phyloP scores from a whole-genome alignment of 2,888 invertebrate species.

The Notodonta ziczac region DNA sequence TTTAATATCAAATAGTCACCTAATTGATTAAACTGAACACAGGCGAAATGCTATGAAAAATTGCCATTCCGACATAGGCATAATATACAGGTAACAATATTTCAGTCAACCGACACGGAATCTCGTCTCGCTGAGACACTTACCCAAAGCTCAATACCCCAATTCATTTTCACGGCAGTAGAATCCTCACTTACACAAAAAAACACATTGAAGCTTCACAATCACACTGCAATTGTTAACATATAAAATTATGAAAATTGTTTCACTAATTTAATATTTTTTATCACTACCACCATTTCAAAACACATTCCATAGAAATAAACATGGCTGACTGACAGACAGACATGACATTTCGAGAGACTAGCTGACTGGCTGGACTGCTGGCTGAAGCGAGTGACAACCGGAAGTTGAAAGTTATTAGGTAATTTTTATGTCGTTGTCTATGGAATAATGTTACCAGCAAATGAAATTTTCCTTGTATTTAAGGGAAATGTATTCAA shows the following conservation, averaged over 20 bases:
- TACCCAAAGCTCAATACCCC: slow-evolving; percentile 89
- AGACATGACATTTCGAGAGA: slow-evolving; percentile 54
- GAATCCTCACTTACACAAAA: slow-evolving; percentile 74
- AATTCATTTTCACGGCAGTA: slow-evolving; percentile 84
- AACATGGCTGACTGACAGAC: slow-evolving; percentile 80
- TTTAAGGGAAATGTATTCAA: slow-evolving; percentile 6
- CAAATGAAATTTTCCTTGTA: slow-evolving; percentile 7
- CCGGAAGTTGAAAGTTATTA: slow-evolving; percentile 19
- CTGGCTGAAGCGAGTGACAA: slow-evolving; percentile 28
- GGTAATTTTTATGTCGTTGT: slow-evolving; percentile 23
- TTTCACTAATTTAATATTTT: slow-evolving; percentile 66
- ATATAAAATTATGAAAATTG: slow-evolving; percentile 54
- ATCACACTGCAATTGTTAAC: slow-evolving; percentile 57
- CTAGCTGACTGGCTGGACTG: slow-evolving; percentile 33
- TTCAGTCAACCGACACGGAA: slow-evolving; percentile 38
- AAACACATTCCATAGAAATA: slow-evolving; percentile 74
- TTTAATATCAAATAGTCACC: not conserved
- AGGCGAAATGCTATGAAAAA: not conserved
- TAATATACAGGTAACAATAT: slow-evolving; percentile 2
- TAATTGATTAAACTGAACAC: not conserved
- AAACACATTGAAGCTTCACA: slow-evolving; percentile 80
- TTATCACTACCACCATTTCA: slow-evolving; percentile 79
- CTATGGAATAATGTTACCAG: slow-evolving; percentile 45
- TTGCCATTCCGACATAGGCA: not conserved
- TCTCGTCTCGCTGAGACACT: slow-evolving; percentile 58